Conservation (phyloP, 1,140 invertebrate genomes). For the Yoshiicerus persimilis region DNA sequence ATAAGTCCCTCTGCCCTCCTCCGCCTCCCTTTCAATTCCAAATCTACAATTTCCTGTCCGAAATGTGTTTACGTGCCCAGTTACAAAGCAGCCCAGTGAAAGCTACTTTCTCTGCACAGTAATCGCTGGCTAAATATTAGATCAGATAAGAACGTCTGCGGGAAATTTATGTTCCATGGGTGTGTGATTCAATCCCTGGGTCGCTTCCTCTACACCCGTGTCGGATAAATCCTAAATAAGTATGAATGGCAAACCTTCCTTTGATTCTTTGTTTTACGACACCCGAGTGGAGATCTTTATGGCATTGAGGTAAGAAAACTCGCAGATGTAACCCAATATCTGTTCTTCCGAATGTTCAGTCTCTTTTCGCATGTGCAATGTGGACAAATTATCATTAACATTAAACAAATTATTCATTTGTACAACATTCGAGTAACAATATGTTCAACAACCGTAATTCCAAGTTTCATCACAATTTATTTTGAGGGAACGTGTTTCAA, state of each 20-base stretch:
- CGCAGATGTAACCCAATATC: too few species aligned
- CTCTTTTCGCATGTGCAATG: too few species aligned
- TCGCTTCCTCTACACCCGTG: neutral
- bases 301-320: neutral
- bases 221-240: neutral
- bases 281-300: conserved; percentile 23
- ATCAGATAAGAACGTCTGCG: neutral
- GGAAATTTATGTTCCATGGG: neutral
- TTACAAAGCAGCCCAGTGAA: neutral
- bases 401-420: too few species aligned
- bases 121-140: neutral
- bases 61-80: too few species aligned
- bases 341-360: too few species aligned
- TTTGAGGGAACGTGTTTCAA: too few species aligned
- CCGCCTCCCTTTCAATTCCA: neutral
- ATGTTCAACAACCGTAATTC: too few species aligned
- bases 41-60: neutral
- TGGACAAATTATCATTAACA: too few species aligned
- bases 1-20: neutral
- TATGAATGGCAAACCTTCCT: neutral
- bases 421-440: too few species aligned
- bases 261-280: conserved; percentile 11
- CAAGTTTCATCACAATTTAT: too few species aligned
- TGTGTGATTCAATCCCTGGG: neutral
- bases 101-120: neutral